A percentile compares a stretch with the other conserved stretches of the same genome.
These are phyloP conservation scores for Chrosomus eos DNA, from an alignment of 2,797 vertebrate species.

Conservation along the genomic window DNA sequence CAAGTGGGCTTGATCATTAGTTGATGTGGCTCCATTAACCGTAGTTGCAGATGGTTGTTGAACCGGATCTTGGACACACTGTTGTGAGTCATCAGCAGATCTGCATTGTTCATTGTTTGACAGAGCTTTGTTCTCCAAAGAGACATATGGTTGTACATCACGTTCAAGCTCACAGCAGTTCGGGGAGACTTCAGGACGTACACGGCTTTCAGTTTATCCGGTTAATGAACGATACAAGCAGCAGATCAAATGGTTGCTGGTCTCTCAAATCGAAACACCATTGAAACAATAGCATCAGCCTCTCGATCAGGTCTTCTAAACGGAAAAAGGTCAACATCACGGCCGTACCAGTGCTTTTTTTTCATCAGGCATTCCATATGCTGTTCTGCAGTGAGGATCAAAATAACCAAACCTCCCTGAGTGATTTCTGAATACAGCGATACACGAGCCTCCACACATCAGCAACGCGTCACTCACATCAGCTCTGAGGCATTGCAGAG, in stretches of 20 bases:
- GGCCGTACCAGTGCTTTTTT: constrained; percentile 9
- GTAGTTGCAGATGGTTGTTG: no score
- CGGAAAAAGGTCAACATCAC: constrained; percentile 11
- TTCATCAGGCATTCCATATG: not conserved
- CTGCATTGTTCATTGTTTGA: no score
- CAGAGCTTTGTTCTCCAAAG: no score
- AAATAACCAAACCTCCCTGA: constrained; percentile 32
- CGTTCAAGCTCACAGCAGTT: not conserved
- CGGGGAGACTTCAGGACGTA: not conserved
- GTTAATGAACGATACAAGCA: constrained; percentile 9
- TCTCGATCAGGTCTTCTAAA: not conserved
- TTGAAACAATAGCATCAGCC: not conserved
- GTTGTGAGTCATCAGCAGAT: no score
- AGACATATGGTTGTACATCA: no score
- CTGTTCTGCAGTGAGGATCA: constrained; percentile 39
- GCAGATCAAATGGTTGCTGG: constrained; percentile 3
- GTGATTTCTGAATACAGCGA: not conserved
- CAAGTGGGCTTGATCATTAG: no score
- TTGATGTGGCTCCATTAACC: no score
- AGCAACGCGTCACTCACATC: constrained; percentile 12
- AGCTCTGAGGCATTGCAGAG: not conserved
- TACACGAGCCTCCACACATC: not conserved
- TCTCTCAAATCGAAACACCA: not conserved
- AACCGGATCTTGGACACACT: no score
- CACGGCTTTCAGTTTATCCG: not conserved